phyloP scores from a whole-genome alignment of 2,797 vertebrate species.

The Eidolon dupreanum region DNA sequence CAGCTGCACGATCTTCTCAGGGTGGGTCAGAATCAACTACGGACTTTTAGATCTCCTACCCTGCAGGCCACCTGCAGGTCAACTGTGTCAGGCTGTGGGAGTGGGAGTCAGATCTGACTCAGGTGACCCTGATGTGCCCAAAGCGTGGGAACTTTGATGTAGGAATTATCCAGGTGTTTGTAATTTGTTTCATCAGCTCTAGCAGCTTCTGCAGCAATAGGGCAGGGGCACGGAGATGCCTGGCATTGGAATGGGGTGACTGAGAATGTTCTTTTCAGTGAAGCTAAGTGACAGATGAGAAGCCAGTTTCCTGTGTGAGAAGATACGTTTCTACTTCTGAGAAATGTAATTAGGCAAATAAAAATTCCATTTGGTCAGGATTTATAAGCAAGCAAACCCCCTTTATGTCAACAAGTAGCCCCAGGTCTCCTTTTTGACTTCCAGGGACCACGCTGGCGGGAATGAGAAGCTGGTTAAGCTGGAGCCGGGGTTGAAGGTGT shows the following conservation, averaged over 20 bases:
- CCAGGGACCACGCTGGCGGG: conserved; percentile 97
- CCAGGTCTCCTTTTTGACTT: not conserved
- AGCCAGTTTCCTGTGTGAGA: not conserved
- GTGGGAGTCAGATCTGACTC: not conserved
- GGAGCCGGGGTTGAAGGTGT: conserved; percentile 92
- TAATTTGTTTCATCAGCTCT: not conserved
- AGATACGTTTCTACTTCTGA: not conserved
- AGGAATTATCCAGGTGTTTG: not conserved
- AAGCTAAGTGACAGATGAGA: not conserved
- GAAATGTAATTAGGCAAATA: not conserved
- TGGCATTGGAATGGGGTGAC: accelerated
- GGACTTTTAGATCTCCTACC: not conserved
- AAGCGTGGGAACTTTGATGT: accelerated
- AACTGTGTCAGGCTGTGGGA: accelerated
- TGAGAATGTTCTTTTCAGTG: not conserved
- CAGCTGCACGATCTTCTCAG: not conserved
- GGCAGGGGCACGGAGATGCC: not conserved
- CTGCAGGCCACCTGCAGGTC: accelerated
- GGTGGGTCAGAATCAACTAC: not conserved
- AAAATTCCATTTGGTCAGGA: not conserved
- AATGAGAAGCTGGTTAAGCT: conserved; percentile 96
- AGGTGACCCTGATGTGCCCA: not conserved
- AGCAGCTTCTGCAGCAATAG: not conserved
- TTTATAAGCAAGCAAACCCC: not conserved
- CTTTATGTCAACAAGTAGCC: not conserved